phyloP scores from a whole-genome alignment of 2,888 invertebrate species.

The Ophonus ardosiacus region DNA sequence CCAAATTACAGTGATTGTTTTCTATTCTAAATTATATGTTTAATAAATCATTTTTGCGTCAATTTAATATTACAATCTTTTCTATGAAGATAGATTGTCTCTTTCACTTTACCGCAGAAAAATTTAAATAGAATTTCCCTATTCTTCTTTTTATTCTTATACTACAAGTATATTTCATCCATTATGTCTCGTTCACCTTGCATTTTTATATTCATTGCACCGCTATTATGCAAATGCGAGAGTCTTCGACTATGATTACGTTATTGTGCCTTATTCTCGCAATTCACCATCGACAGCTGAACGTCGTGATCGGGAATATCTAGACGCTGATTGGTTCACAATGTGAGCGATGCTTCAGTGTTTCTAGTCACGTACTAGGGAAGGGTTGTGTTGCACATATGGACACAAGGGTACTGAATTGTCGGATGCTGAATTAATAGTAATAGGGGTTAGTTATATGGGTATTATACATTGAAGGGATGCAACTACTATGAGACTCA shows the following conservation, averaged over 20 bases:
- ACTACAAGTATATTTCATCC: background rate
- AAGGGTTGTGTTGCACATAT: background rate
- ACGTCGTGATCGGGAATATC: constrained; percentile 11
- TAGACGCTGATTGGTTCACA: background rate
- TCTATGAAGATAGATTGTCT: background rate
- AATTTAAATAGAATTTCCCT: background rate
- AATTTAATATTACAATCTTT: background rate
- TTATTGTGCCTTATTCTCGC: constrained; percentile 14
- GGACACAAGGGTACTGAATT: background rate
- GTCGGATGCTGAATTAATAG: background rate
- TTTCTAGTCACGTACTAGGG: background rate
- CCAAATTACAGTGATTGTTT: too few relatives aligned
- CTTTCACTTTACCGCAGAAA: background rate
- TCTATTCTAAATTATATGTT: too few relatives aligned
- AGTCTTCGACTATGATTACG: background rate
- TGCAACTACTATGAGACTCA: background rate
- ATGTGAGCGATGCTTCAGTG: background rate
- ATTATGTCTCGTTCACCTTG: constrained; percentile 2
- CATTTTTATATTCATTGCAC: constrained; percentile 21
- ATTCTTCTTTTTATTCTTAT: background rate
- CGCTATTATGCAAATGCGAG: constrained; percentile 4
- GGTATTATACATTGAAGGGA: background rate
- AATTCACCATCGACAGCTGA: background rate
- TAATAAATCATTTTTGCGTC: background rate
- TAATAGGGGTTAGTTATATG: background rate